phyloP scores from a whole-genome alignment of 2,113 vertebrate species.

The Cavia aperea region DNA sequence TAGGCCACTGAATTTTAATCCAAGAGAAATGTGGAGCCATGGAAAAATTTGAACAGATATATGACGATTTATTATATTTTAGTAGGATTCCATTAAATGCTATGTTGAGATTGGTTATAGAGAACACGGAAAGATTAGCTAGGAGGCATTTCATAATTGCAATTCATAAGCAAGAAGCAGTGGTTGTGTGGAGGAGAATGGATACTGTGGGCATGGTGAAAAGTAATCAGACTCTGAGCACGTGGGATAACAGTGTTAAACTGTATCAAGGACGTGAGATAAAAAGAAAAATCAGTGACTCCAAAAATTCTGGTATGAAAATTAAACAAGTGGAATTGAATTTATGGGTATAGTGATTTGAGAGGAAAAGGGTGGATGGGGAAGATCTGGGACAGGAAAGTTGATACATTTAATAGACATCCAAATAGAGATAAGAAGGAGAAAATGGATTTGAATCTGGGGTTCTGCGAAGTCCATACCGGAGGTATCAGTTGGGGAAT shows the following conservation, averaged over 20 bases:
- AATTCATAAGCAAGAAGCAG: background rate
- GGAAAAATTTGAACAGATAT: background rate
- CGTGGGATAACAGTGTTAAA: background rate
- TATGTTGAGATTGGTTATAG: background rate
- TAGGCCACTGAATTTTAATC: background rate
- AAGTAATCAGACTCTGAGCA: background rate
- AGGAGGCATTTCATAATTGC: background rate
- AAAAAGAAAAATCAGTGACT: background rate
- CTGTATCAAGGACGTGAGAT: background rate
- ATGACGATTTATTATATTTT: background rate
- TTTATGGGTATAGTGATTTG: background rate
- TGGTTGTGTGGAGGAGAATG: background rate
- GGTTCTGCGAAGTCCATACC: background rate
- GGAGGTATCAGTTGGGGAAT: background rate
- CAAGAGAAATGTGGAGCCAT: background rate
- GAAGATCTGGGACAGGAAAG: background rate
- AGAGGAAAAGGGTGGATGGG: background rate
- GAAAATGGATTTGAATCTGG: background rate
- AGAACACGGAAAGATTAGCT: background rate
- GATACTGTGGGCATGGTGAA: background rate
- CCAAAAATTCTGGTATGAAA: background rate
- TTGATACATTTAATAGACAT: background rate
- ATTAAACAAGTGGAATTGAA: background rate
- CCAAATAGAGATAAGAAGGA: background rate
- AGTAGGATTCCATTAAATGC: background rate